Conservation (phyloP, 2,113 vertebrate species). For the Centropristis striata region DNA sequence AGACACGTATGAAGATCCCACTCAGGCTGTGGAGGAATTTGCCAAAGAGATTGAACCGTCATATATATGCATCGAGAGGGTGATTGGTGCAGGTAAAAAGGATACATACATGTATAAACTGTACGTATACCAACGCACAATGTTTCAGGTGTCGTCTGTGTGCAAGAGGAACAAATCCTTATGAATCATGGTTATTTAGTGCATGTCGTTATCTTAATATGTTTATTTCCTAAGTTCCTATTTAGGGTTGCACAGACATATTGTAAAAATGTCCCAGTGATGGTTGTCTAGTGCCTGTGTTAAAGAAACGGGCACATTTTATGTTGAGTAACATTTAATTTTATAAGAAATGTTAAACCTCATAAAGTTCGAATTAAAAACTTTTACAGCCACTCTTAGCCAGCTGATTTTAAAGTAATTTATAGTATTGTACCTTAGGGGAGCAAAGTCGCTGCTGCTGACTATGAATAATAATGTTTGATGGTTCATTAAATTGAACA, state of each 20-base stretch:
- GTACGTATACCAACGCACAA: not conserved
- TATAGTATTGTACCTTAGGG: slow-evolving; percentile 50
- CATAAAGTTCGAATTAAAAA: slow-evolving; percentile 41
- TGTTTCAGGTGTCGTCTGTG: not conserved
- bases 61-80: slow-evolving; percentile 97
- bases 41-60: slow-evolving; percentile 98
- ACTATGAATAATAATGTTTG: slow-evolving; percentile 48
- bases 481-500: slow-evolving; percentile 61
- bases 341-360: slow-evolving; percentile 40
- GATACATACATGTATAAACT: not conserved
- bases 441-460: slow-evolving; percentile 30
- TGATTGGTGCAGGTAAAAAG: slow-evolving; percentile 94
- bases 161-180: not conserved
- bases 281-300: not conserved
- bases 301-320: slow-evolving; percentile 16
- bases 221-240: not conserved
- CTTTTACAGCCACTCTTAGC: slow-evolving; percentile 42
- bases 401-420: slow-evolving; percentile 51
- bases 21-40: slow-evolving; percentile 97
- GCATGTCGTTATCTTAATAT: not conserved
- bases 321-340: slow-evolving; percentile 38
- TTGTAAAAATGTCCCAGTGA: slow-evolving; percentile 1
- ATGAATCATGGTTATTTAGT: not conserved
- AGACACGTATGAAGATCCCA: slow-evolving; percentile 96
- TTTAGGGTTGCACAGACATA: not conserved